Conservation (phyloP, 2,113 vertebrate species). For the Bubo blakistoni region DNA sequence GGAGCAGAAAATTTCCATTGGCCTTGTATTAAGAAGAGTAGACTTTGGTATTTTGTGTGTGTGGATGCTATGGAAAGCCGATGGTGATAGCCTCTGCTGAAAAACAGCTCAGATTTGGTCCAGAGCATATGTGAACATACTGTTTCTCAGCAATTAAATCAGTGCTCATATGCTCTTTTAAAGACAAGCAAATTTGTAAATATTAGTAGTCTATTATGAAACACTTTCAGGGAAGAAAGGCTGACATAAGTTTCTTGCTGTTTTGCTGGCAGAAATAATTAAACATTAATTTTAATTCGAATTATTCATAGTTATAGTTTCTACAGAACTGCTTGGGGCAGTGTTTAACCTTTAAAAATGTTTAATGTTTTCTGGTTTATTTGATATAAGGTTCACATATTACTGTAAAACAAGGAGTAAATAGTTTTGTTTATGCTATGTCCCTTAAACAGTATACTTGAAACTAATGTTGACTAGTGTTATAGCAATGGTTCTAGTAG, state of each 20-base stretch:
- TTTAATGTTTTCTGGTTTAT: constrained; percentile 40
- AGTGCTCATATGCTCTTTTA: constrained; percentile 23
- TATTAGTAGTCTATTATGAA: constrained; percentile 40
- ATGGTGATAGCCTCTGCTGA: neutral
- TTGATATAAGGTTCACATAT: neutral
- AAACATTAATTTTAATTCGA: constrained; percentile 47
- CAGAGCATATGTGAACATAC: neutral
- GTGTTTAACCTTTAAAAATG: constrained; percentile 16
- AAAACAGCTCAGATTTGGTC: neutral
- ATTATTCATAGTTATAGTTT: constrained; percentile 44
- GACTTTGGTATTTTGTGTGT: neutral
- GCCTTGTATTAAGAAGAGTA: neutral
- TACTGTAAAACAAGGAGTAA: neutral
- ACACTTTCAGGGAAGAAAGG: constrained; percentile 1
- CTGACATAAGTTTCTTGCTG: constrained; percentile 11
- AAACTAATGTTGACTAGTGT: neutral
- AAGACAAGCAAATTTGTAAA: constrained; percentile 55
- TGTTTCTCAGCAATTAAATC: constrained; percentile 56
- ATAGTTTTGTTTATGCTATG: neutral
- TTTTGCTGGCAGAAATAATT: constrained; percentile 54
- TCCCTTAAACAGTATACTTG: neutral
- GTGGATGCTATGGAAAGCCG: neutral
- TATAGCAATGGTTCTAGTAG: neutral
- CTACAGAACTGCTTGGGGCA: neutral
- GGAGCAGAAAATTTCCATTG: neutral